A percentile compares a stretch with the other conserved stretches of the same genome.
These are phyloP conservation scores for Sakesphorus luctuosus DNA, from an alignment of 2,113 vertebrate species.

Conservation along the genomic window DNA sequence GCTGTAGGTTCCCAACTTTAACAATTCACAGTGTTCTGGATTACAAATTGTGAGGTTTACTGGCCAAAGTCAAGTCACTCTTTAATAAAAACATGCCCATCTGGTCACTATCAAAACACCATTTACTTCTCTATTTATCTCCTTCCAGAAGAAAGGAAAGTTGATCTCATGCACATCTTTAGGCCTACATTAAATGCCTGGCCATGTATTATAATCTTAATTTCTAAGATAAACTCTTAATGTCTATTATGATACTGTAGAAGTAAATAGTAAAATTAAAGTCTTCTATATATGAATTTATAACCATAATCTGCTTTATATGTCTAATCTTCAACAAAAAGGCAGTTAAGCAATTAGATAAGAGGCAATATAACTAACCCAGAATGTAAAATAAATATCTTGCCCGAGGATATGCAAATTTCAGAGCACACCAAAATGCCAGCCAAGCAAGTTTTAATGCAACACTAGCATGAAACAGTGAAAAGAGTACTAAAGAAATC, in stretches of 20 bases:
- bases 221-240: not conserved
- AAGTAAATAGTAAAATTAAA: not conserved
- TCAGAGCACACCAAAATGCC: not conserved
- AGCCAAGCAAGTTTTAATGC: slow-evolving; percentile 13
- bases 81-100: not conserved
- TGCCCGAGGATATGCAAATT: slow-evolving; percentile 23
- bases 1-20: not conserved
- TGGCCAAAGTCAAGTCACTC: not conserved
- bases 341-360: slow-evolving; percentile 10
- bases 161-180: not conserved
- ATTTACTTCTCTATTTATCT: not conserved
- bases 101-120: not conserved
- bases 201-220: not conserved
- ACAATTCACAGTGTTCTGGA: not conserved
- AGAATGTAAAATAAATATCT: slow-evolving; percentile 19
- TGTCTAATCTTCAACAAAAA: not conserved
- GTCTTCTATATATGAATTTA: not conserved
- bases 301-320: not conserved
- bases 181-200: not conserved
- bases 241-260: not conserved
- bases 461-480: not conserved
- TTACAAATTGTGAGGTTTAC: not conserved
- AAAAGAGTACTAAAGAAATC: not conserved
- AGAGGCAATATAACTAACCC: not conserved
- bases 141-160: not conserved